Evolutionary conservation across 2,888 invertebrate genomes (phyloP).

Genomic region (Lamellibrachia satsuma): DNA sequence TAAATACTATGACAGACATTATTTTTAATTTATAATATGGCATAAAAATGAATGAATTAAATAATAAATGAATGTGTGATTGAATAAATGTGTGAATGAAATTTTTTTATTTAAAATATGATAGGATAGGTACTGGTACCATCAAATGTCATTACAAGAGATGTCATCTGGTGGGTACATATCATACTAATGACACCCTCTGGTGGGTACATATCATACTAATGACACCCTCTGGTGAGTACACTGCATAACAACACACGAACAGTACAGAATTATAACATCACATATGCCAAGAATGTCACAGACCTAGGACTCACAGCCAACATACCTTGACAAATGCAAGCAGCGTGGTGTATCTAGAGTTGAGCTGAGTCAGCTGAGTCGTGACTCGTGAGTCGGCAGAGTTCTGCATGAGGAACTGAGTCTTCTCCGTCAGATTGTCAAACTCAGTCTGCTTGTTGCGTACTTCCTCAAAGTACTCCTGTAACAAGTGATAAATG

Average conservation of each 20-base stretch:
- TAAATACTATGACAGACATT: no score
- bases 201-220: background rate
- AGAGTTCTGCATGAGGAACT: conserved; percentile 58
- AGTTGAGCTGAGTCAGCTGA: conserved; percentile 59
- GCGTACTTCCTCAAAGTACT: conserved; percentile 49
- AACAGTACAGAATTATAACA: background rate
- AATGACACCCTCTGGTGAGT: background rate
- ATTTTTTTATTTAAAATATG: no score
- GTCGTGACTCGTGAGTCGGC: conserved; percentile 58
- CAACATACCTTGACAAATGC: conserved; percentile 55
- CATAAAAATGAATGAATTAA: background rate
- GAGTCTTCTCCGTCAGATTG: conserved; percentile 56
- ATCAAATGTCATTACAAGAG: no score
- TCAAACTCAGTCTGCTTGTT: conserved; percentile 57
- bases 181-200: background rate
- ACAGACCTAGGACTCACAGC: background rate
- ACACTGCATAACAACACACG: background rate
- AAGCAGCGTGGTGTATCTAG: conserved; percentile 55
- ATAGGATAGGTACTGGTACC: no score
- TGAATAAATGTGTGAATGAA: no score
- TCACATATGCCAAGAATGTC: background rate
- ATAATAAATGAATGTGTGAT: no score
- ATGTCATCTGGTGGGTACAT: no score
- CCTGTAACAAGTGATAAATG: background rate
- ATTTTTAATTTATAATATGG: no score